These are phyloP conservation scores for Exocentrus adspersus DNA, from an alignment of 2,888 invertebrate species.

Conservation along the genomic window DNA sequence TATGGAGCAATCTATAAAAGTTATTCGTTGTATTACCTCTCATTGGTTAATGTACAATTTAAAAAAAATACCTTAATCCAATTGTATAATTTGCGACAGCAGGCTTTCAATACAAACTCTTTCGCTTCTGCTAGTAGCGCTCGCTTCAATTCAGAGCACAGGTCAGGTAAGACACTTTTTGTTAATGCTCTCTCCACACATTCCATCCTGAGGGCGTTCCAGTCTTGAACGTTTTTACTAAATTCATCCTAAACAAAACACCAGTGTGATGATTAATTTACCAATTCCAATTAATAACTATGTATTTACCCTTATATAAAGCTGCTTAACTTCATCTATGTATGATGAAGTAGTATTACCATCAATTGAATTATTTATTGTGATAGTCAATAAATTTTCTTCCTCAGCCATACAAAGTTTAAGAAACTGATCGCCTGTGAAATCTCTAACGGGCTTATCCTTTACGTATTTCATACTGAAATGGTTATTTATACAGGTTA, in stretches of 20 bases:
- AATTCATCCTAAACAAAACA: slow-evolving; percentile 86
- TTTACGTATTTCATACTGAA: slow-evolving; percentile 86
- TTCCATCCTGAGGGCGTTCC: slow-evolving; percentile 90
- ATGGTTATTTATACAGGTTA: too few species aligned
- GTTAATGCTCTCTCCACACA: slow-evolving; percentile 89
- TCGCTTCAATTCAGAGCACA: slow-evolving; percentile 85
- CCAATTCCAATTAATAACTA: too few species aligned
- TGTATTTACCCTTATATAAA: slow-evolving; percentile 70
- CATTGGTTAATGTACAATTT: too few species aligned
- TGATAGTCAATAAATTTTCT: slow-evolving; percentile 80
- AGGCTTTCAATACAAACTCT: slow-evolving; percentile 83
- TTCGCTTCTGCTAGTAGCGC: slow-evolving; percentile 87
- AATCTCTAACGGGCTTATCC: slow-evolving; percentile 90
- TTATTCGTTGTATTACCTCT: too few species aligned
- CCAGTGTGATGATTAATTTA: too few species aligned
- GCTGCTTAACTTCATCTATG: slow-evolving; percentile 88
- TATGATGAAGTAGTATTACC: slow-evolving; percentile 82
- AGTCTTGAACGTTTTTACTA: slow-evolving; percentile 91
- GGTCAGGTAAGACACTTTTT: slow-evolving; percentile 88
- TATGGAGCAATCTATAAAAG: slow-evolving; percentile 77
- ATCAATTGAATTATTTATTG: slow-evolving; percentile 79
- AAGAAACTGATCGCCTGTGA: slow-evolving; percentile 90
- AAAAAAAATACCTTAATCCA: slow-evolving; percentile 78
- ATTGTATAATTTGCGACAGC: slow-evolving; percentile 86
- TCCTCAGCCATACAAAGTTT: slow-evolving; percentile 83